A percentile compares a stretch with the other conserved stretches of the same genome.
phyloP scores from a whole-genome alignment of 2,888 invertebrate species.

The Blastobasis lacticolella region DNA sequence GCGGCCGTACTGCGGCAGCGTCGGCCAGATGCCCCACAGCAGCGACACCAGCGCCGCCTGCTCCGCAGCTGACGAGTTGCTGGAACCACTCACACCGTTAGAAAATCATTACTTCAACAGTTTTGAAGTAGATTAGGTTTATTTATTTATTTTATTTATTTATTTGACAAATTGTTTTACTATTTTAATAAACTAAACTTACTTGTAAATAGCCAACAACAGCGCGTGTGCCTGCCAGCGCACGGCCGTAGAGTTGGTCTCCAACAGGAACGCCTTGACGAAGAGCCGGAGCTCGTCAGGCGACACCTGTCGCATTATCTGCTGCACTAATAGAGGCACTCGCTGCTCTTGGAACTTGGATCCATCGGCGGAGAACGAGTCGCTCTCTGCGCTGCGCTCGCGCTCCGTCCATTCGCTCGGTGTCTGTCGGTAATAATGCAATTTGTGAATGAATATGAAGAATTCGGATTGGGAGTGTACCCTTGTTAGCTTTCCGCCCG shows the following conservation, averaged over 20 bases:
- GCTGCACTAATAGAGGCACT: conserved; percentile 60
- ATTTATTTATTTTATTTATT: no score
- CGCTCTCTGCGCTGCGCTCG: conserved; percentile 64
- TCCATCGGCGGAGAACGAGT: conserved; percentile 54
- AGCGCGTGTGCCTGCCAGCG: conserved; percentile 97
- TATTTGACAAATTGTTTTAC: no score
- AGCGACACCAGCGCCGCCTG: conserved; percentile 87
- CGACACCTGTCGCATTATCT: conserved; percentile 71
- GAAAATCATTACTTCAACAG: no score
- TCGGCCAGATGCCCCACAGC: conserved; percentile 94
- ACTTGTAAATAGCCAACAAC: conserved; percentile 87
- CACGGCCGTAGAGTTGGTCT: conserved; percentile 93
- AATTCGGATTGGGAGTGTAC: no score
- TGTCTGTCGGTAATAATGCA: conserved; percentile 18
- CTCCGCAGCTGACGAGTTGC: conserved; percentile 84
- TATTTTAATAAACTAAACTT: no score
- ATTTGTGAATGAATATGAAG: no score
- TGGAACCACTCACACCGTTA: conserved; percentile 25
- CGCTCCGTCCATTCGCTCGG: conserved; percentile 55
- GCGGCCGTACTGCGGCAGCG: conserved; percentile 91
- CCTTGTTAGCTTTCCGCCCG: no score
- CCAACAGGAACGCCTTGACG: conserved; percentile 91
- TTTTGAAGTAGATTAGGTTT: no score
- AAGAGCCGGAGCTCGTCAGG: conserved; percentile 81
- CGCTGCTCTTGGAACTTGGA: conserved; percentile 67